Percentiles rank a stretch among this genome's conserved stretches.
These are phyloP conservation scores for Antedon bifida DNA, from an alignment of 35 echinoderm and acorn worm genomes.

Conservation along the genomic window DNA sequence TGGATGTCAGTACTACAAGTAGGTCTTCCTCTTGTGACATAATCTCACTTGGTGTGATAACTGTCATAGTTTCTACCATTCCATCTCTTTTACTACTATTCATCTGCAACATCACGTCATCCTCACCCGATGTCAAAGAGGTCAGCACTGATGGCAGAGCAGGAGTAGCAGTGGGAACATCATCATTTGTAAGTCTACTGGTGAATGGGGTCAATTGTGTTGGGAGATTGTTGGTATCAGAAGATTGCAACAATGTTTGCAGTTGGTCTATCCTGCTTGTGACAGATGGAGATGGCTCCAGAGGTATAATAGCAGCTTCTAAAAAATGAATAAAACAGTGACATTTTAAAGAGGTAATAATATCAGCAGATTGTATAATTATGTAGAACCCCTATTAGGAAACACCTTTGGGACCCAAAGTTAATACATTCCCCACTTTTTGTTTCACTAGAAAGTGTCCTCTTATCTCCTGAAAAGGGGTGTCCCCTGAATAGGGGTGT, in stretches of 20 bases:
- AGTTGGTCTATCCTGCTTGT: not conserved
- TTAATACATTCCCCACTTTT: too few species aligned
- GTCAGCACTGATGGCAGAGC: not conserved
- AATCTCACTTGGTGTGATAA: not conserved
- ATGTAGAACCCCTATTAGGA: too few species aligned
- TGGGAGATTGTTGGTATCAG: not conserved
- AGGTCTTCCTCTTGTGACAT: not conserved
- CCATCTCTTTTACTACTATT: not conserved
- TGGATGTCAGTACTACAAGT: not conserved
- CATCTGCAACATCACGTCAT: not conserved
- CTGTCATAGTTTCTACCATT: not conserved
- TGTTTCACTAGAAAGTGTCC: too few species aligned
- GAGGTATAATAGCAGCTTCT: not conserved
- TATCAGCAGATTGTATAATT: too few species aligned
- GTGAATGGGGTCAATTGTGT: not conserved
- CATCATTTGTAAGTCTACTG: not conserved
- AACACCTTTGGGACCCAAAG: too few species aligned
- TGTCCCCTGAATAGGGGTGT: too few species aligned
- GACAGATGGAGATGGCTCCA: not conserved
- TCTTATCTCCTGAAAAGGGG: too few species aligned
- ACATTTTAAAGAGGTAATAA: too few species aligned
- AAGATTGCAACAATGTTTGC: not conserved
- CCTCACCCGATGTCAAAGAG: not conserved
- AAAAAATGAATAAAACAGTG: not conserved
- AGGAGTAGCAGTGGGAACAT: not conserved